phyloP scores from a whole-genome alignment of 2,888 invertebrate species.

The Melipona bicolor region DNA sequence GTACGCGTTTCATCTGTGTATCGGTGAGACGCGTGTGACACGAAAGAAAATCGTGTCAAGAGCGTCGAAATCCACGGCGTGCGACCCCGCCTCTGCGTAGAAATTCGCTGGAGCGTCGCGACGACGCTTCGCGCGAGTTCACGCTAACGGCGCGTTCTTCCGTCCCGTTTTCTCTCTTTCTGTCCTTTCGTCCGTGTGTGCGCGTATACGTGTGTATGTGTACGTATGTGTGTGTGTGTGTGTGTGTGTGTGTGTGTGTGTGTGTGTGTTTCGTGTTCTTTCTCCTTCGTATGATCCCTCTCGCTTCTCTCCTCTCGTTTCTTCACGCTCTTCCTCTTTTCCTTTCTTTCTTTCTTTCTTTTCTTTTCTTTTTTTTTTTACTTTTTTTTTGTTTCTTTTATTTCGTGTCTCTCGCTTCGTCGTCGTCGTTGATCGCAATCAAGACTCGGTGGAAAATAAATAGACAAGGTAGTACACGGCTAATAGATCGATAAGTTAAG shows the following conservation, averaged over 20 bases:
- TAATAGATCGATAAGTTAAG: slow-evolving; percentile 72
- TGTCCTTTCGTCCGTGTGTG: background rate
- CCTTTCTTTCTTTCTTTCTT: background rate
- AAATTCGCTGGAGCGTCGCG: slow-evolving; percentile 1
- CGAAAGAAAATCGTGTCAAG: slow-evolving; percentile 59
- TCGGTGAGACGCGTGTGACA: slow-evolving; percentile 39
- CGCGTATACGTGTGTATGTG: background rate
- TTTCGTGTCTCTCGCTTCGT: slow-evolving; percentile 55
- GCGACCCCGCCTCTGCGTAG: slow-evolving; percentile 13
- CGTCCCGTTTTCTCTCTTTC: background rate
- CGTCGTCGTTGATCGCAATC: slow-evolving; percentile 70
- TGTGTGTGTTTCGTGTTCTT: background rate
- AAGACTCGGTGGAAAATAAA: slow-evolving; percentile 71
- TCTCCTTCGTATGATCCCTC: background rate
- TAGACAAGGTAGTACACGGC: slow-evolving; percentile 65
- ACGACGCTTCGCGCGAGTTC: background rate
- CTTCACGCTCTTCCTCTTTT: background rate
- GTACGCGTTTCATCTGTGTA: slow-evolving; percentile 23
- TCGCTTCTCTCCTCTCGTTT: background rate
- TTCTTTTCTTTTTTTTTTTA: background rate
- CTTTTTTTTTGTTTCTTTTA: background rate
- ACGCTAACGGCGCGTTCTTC: background rate
- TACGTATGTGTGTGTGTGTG: background rate
- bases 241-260: background rate
- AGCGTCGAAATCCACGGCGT: slow-evolving; percentile 30